Base-by-base conservation (phyloP, 2,797 vertebrate species). In the Anabacerthia variegaticeps region DNA sequence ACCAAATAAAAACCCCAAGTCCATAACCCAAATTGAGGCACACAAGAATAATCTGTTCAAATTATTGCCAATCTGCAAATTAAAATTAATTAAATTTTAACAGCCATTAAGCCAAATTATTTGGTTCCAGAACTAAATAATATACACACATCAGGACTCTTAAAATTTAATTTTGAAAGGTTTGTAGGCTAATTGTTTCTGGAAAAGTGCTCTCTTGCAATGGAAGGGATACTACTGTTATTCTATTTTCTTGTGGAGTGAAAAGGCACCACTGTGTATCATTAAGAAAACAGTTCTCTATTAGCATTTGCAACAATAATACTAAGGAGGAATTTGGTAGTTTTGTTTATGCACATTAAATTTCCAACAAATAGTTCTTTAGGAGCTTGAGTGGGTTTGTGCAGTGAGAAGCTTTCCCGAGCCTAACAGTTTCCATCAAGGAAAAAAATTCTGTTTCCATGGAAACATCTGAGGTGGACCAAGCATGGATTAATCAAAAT, bases 401-500 rank as follows among this genome's bases (percentile, higher is more conserved):
- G 88, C 88, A 75, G 93, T 48, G 30, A 97, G 93, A 85, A 98
- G 94, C 89, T 92, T 98, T 97, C 95, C 95, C 28, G 15, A 96
- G 95, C 88, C 95, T 94, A 96, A 97, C 97, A 97, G 96, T 97
- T 97, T 97, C 97, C 96, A 97, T 97, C 92, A 94, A 96, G 96
- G 95, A 96, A 97, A 97, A 97, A 97, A 97, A 97, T 92, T 93
- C 88, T 43, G 98, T 98, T 97, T 97, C 98, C 96, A 98, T 98
- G 98, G 98, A 96, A 97, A 98, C 97, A 91, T 96, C 94, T 22
- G 58, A 97, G 97, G 95, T 98, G 97, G 98, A 98, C 98, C 97
- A 97, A 97, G 97, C 97, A 97, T 97, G 95, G 97, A 98, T 98
- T 98, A 98, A 98, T 98, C 97, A 98, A 98, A 98, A 98, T 97